phyloP scores from a whole-genome alignment of 2,888 invertebrate species.

The Dasypogon diadema region DNA sequence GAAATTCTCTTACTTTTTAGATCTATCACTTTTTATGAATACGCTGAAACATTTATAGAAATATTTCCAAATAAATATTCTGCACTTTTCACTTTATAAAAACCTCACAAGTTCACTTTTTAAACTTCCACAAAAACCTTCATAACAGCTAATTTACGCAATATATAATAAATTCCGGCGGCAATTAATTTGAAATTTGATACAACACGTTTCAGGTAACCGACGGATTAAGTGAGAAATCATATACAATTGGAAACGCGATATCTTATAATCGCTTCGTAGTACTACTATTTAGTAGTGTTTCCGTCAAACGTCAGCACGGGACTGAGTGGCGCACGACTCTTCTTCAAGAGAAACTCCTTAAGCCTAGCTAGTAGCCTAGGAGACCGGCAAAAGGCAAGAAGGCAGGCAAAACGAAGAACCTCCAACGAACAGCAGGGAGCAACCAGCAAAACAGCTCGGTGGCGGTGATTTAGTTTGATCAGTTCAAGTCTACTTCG shows the following conservation, averaged over 20 bases:
- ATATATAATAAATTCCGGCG: background rate
- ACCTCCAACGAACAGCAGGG: constrained; percentile 29
- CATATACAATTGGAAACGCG: background rate
- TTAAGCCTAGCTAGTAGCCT: background rate
- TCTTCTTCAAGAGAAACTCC: constrained; percentile 41
- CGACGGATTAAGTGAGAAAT: background rate
- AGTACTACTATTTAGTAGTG: constrained; percentile 3
- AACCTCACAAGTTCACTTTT: background rate
- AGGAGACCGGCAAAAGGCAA: constrained; percentile 32
- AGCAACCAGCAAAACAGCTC: constrained; percentile 28
- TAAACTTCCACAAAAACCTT: background rate
- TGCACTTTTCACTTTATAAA: no score
- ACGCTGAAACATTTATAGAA: no score
- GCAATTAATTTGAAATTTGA: background rate
- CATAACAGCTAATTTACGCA: background rate
- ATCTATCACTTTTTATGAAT: no score
- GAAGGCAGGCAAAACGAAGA: constrained; percentile 21
- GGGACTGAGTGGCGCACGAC: constrained; percentile 45
- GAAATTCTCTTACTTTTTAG: no score
- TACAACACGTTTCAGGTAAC: constrained; percentile 9
- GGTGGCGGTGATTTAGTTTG: constrained; percentile 43
- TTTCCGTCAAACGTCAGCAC: constrained; percentile 26
- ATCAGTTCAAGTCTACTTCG: constrained; percentile 38
- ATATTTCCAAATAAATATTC: no score
- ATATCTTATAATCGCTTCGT: background rate